phyloP scores from a whole-genome alignment of 2,888 invertebrate genomes.

The Chrysolina oricalcia region DNA sequence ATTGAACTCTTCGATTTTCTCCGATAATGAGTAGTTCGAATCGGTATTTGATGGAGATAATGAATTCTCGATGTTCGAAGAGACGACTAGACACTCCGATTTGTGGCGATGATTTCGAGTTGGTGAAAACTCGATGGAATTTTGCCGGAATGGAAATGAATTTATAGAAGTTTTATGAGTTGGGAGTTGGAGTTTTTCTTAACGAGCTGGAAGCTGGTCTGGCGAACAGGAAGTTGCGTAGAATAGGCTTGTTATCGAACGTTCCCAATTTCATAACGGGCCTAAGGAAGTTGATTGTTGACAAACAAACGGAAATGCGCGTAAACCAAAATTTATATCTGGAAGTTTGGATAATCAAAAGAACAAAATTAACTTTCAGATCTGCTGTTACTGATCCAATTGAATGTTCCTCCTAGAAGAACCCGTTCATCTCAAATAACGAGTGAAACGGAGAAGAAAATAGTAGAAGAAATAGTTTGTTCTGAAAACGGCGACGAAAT shows the following conservation, averaged over 20 bases:
- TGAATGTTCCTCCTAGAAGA: no score
- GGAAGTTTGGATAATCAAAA: not conserved
- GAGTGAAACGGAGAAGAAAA: no score
- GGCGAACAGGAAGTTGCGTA: not conserved
- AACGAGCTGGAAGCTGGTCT: not conserved
- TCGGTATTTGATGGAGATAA: slow-evolving; percentile 21
- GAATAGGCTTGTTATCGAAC: not conserved
- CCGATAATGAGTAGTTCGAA: not conserved
- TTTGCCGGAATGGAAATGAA: not conserved
- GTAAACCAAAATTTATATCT: not conserved
- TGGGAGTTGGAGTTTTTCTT: not conserved
- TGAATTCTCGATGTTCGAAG: not conserved
- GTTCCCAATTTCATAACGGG: not conserved
- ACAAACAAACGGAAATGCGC: not conserved
- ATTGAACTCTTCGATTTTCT: not conserved
- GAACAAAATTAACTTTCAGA: not conserved
- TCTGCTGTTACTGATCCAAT: not conserved
- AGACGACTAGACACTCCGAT: not conserved
- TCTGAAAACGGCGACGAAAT: no score
- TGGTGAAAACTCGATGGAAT: slow-evolving; percentile 9
- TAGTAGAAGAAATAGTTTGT: no score
- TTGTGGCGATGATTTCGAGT: not conserved
- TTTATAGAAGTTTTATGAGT: slow-evolving; percentile 10
- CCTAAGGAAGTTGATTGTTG: not conserved
- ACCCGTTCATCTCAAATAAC: no score